A percentile compares a stretch with the other conserved stretches of the same genome.
phyloP scores from a whole-genome alignment of 2,113 vertebrate species.

The Anhinga rufa region DNA sequence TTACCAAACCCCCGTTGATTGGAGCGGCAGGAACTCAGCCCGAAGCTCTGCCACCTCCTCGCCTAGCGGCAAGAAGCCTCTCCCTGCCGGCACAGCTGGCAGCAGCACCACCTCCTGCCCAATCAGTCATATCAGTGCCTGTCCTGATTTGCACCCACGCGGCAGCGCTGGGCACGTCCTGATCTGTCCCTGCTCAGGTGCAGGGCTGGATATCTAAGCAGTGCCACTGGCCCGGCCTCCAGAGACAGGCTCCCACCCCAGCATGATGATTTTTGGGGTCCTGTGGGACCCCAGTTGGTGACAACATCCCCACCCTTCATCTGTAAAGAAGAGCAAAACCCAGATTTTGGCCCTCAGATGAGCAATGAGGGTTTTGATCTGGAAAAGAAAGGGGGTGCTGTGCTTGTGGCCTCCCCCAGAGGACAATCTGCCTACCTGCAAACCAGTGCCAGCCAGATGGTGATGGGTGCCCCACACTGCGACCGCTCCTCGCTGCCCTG shows the following conservation, averaged over 20 bases:
- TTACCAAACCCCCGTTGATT: fast-evolving
- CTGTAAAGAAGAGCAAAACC: neutral
- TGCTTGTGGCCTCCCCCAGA: neutral
- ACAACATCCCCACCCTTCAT: neutral
- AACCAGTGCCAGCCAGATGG: fast-evolving
- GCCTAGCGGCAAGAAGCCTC: neutral
- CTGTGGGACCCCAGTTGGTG: neutral
- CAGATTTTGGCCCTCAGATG: neutral
- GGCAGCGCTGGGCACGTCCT: neutral
- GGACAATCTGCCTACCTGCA: neutral
- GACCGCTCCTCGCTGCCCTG: neutral
- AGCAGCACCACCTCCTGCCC: neutral
- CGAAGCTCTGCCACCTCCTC: fast-evolving
- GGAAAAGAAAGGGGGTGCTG: neutral
- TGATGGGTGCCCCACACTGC: fast-evolving
- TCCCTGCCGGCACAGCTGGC: neutral
- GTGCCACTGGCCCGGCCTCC: neutral
- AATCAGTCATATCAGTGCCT: fast-evolving
- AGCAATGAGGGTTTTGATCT: neutral
- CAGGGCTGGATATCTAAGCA: neutral
- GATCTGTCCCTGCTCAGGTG: neutral
- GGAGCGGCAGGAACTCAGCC: fast-evolving
- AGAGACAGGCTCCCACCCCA: neutral
- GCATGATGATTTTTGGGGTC: neutral
- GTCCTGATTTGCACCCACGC: fast-evolving